Evolutionary conservation across 1,140 invertebrate genomes (phyloP).

Genomic region (Arctopsyche grandis): DNA sequence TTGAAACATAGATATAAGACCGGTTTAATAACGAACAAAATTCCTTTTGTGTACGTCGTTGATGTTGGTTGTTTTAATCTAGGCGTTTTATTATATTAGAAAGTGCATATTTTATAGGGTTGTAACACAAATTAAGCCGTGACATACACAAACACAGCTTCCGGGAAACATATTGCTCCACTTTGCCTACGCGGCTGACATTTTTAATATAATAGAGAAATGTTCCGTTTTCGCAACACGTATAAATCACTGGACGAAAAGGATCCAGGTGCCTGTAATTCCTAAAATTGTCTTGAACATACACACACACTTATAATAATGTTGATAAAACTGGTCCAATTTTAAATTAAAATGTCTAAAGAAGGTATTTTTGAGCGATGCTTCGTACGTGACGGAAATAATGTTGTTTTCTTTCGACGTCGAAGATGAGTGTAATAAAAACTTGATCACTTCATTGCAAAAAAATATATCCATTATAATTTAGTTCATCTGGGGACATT

Average conservation of each 20-base stretch:
- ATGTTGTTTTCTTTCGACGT: too few species aligned
- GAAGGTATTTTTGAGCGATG: constrained; percentile 13
- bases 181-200: constrained; percentile 1
- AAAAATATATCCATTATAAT: too few species aligned
- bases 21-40: neutral
- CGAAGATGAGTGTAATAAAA: too few species aligned
- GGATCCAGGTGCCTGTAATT: constrained; percentile 21
- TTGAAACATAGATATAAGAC: too few species aligned
- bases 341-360: neutral
- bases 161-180: neutral
- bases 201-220: constrained; percentile 22
- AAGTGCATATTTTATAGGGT: constrained; percentile 17
- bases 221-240: constrained; percentile 19
- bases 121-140: constrained; percentile 2
- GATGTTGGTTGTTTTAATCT: neutral
- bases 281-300: neutral
- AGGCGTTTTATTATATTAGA: constrained; percentile 12
- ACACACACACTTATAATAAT: too few species aligned
- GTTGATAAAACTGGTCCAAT: too few species aligned
- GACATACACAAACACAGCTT: neutral
- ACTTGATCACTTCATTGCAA: too few species aligned
- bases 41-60: neutral
- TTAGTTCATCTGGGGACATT: too few species aligned
- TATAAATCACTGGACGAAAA: neutral
- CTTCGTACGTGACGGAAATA: neutral